Conservation (phyloP, 1,140 invertebrate genomes). For the Papilio machaon region DNA sequence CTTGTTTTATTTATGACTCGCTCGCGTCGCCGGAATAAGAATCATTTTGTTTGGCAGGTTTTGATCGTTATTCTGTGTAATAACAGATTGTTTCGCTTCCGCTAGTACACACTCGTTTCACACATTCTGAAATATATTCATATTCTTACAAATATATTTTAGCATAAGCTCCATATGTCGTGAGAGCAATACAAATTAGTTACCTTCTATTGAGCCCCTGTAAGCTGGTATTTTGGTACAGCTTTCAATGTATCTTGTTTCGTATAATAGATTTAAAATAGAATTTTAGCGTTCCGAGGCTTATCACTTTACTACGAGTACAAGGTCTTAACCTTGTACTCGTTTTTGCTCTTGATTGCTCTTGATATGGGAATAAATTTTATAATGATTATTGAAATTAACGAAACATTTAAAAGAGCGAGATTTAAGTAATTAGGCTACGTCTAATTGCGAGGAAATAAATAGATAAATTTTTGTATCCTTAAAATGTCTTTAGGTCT, state of each 20-base stretch:
- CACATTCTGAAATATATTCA: constrained; percentile 13
- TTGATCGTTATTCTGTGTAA: constrained; percentile 26
- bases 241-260: background rate
- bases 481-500: background rate
- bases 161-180: background rate
- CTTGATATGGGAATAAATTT: too few relatives aligned
- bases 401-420: too few relatives aligned
- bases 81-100: constrained; percentile 22
- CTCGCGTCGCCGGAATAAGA: constrained; percentile 32
- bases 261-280: too few relatives aligned
- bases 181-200: background rate
- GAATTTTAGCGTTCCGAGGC: too few relatives aligned
- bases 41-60: constrained; percentile 33
- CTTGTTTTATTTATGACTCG: constrained; percentile 58
- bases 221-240: background rate
- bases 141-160: background rate
- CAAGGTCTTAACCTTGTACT: too few relatives aligned
- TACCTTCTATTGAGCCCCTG: background rate
- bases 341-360: too few relatives aligned
- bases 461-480: too few relatives aligned
- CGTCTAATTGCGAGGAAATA: too few relatives aligned
- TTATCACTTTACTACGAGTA: too few relatives aligned
- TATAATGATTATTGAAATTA: too few relatives aligned
- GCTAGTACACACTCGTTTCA: constrained; percentile 9
- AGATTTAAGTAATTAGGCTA: too few relatives aligned